phyloP scores from a whole-genome alignment of 1,140 invertebrate genomes.

The Procambarus clarkii region DNA sequence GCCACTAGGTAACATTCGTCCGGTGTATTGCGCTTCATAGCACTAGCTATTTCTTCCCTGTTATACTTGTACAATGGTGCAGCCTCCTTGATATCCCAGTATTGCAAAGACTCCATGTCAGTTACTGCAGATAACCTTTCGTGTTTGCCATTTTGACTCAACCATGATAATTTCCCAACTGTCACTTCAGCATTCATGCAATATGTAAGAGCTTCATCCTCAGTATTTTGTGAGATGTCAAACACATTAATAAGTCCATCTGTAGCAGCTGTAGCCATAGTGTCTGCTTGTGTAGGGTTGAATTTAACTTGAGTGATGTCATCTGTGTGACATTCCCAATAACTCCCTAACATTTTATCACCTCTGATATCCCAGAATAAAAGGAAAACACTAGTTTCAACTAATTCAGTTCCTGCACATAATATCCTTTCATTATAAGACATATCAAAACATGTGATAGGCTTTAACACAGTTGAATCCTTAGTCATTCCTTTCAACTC shows the following conservation, averaged over 20 bases:
- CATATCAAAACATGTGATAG: constrained; percentile 85
- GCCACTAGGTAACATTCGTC: constrained; percentile 60
- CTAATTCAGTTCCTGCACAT: constrained; percentile 85
- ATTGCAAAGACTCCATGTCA: constrained; percentile 77
- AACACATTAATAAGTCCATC: constrained; percentile 93
- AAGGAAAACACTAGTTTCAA: constrained; percentile 84
- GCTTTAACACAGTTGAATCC: constrained; percentile 76
- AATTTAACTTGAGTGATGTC: constrained; percentile 89
- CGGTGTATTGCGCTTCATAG: constrained; percentile 74
- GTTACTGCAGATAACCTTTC: constrained; percentile 52
- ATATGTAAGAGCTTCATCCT: constrained; percentile 88
- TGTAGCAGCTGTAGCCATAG: constrained; percentile 84
- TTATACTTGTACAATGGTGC: constrained; percentile 79
- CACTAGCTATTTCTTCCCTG: constrained; percentile 78
- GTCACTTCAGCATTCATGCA: constrained; percentile 90
- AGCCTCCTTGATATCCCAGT: constrained; percentile 83
- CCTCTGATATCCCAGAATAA: constrained; percentile 89
- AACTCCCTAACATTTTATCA: constrained; percentile 84
- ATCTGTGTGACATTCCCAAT: constrained; percentile 90
- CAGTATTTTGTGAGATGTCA: constrained; percentile 84
- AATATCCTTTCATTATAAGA: constrained; percentile 84
- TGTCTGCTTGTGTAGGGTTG: constrained; percentile 83
- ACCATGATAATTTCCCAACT: constrained; percentile 79
- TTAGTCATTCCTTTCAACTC: constrained; percentile 20
- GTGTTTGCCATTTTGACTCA: constrained; percentile 30